Percentiles rank a stretch among this genome's conserved stretches.
Evolutionary conservation across 2,888 invertebrate species (phyloP).

Genomic region (Drosophila pseudotalamancana): DNA sequence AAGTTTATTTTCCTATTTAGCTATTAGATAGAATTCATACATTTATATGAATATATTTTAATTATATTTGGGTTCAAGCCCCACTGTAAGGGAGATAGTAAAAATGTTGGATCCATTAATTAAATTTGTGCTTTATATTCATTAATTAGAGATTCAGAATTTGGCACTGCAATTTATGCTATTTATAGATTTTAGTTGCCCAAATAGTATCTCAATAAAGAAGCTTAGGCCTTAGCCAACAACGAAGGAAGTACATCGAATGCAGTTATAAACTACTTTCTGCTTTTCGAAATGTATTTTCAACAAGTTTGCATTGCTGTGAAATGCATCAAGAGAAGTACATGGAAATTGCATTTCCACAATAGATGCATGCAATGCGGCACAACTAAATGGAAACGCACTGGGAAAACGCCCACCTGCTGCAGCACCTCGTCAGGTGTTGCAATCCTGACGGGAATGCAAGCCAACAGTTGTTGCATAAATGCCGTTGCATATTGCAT

Average conservation of each 20-base stretch:
- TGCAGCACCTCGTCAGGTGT: slow-evolving; percentile 6
- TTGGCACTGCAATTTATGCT: background rate
- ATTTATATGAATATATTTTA: too few relatives aligned
- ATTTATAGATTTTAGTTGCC: background rate
- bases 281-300: slow-evolving; percentile 7
- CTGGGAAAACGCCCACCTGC: slow-evolving; percentile 1
- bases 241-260: background rate
- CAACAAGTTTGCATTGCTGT: slow-evolving; percentile 16
- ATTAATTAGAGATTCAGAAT: background rate
- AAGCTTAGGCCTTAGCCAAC: too few relatives aligned
- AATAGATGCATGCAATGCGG: slow-evolving; percentile 10
- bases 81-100: too few relatives aligned
- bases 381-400: slow-evolving; percentile 20
- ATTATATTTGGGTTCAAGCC: too few relatives aligned
- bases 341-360: slow-evolving; percentile 68
- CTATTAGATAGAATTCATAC: too few relatives aligned
- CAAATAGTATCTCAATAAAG: too few relatives aligned
- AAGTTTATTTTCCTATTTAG: too few relatives aligned
- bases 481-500: slow-evolving; percentile 65
- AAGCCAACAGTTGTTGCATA: slow-evolving; percentile 49
- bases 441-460: slow-evolving; percentile 31
- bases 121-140: background rate
- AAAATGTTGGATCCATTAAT: too few relatives aligned
- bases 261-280: background rate
- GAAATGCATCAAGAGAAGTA: slow-evolving; percentile 18